Conservation (phyloP, 1,140 invertebrate species). For the Lepidurus couesii region DNA sequence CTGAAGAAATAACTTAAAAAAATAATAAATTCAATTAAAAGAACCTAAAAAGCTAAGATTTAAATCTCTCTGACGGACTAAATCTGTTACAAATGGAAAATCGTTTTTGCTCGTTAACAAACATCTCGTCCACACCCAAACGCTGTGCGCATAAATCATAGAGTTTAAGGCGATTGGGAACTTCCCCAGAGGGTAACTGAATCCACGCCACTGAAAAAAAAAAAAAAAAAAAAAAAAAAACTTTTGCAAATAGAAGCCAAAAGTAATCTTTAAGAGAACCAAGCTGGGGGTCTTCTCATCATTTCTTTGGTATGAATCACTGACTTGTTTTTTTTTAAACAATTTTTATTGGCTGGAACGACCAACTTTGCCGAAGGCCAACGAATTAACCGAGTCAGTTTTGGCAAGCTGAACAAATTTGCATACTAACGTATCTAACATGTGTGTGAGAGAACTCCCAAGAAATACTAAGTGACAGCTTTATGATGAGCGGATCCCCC, state of each 20-base stretch:
- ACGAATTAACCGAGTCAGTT: neutral
- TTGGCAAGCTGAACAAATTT: slow-evolving; percentile 2
- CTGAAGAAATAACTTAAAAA: no score
- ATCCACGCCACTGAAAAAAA: no score
- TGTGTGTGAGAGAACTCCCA: neutral
- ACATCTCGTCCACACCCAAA: no score
- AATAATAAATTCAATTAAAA: no score
- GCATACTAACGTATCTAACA: neutral
- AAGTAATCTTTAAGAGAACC: neutral
- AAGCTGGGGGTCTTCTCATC: slow-evolving; percentile 13
- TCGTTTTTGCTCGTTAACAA: no score
- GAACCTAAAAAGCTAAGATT: no score
- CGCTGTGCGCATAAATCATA: no score
- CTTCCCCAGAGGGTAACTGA: no score
- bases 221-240: no score
- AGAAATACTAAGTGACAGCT: slow-evolving; percentile 10
- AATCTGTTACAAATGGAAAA: no score
- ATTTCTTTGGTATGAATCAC: neutral
- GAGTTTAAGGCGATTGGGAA: no score
- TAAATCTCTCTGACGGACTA: no score
- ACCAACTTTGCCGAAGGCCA: neutral
- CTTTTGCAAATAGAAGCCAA: neutral
- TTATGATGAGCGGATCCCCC: neutral
- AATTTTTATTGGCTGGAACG: neutral
- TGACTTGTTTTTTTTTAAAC: neutral